phyloP scores from a whole-genome alignment of 2,113 vertebrate genomes.

The Cyprinodon variegatus region DNA sequence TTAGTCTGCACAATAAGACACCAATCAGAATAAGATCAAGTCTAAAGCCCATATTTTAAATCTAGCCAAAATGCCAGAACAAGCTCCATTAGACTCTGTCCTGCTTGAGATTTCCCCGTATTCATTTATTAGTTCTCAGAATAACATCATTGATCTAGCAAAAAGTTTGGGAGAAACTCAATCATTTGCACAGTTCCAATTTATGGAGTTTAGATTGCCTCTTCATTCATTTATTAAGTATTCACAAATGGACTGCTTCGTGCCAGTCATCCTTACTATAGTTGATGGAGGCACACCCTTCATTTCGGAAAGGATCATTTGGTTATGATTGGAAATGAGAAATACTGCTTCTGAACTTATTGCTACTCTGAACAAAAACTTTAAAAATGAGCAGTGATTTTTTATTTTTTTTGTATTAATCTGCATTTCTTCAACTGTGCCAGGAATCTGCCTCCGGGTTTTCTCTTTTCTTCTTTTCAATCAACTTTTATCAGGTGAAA shows the following conservation, averaged over 20 bases:
- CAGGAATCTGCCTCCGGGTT: neutral
- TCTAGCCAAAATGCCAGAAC: neutral
- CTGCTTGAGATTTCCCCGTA: conserved; percentile 5
- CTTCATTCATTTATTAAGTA: conserved; percentile 26
- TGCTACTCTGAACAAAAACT: neutral
- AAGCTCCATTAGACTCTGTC: conserved; percentile 3
- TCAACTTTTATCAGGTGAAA: conserved; percentile 40
- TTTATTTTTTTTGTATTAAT: neutral
- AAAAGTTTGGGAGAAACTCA: conserved; percentile 22
- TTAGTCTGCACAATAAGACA: conserved; percentile 1
- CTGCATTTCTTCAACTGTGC: neutral
- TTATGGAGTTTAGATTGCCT: conserved; percentile 29
- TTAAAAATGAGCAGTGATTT: neutral
- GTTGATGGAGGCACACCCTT: conserved; percentile 22
- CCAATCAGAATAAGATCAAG: conserved; percentile 5
- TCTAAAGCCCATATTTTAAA: neutral
- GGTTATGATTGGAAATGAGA: neutral
- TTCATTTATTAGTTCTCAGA: conserved; percentile 24
- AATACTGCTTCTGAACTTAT: neutral
- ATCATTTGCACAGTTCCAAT: conserved; percentile 44
- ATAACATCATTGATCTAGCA: conserved; percentile 27
- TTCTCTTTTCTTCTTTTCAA: neutral
- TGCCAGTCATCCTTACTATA: conserved; percentile 1
- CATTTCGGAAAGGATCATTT: neutral
- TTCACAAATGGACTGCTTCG: conserved; percentile 31